Evolutionary conservation across 2,797 vertebrate species (phyloP), one percentile per base, ranked within the genome.

Genomic region (Gephyroberyx darwinii): DNA sequence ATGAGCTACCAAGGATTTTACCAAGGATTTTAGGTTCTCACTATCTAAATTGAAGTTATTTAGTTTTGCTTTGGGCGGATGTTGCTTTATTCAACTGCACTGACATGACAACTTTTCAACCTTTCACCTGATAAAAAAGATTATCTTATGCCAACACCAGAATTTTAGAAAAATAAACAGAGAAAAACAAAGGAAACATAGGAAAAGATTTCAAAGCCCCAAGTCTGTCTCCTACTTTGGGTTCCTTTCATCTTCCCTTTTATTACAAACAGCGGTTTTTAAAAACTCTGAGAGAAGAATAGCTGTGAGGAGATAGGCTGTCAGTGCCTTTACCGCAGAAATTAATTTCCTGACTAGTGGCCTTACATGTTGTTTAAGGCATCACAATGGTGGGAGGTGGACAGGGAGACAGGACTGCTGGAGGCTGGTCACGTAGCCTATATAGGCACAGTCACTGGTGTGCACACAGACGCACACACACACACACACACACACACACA

Each of bases 301-400:
- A 72, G 60, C 74, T 57, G 62, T 52, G 70, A 83, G 75, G 50
- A 83, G 77, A 85, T 74, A 69, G 51, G 68, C 63, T 83, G 78
- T 86, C 82, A 74, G 75, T 73, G 10, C 65, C 57, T 55, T 56
- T 78, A 75, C 64, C 81, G 37, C 75, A 76, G 53, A 80, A 86
- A 69, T 74, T 50, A 19, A 86, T 86, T 88, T 85, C 82, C 66
- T 80, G 81, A 78, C 69, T 50, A 14, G 53, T 19, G 67, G 30
- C 30, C 65, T 74, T 61, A 69, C 51, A 62, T 64, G 77, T 77
- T 71, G 67, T 84, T 84, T 64, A 61, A 30, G 39, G 60, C 30
- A 14, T 65, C 41, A 79, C 73, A 81, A 86, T 86, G 57, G 78
- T 69, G 75, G 75, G 69, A 75, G 77, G 68, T 54, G 70, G 57